Base-by-base conservation (phyloP, 2,888 invertebrate genomes). In the Drosophila pegasa region DNA sequence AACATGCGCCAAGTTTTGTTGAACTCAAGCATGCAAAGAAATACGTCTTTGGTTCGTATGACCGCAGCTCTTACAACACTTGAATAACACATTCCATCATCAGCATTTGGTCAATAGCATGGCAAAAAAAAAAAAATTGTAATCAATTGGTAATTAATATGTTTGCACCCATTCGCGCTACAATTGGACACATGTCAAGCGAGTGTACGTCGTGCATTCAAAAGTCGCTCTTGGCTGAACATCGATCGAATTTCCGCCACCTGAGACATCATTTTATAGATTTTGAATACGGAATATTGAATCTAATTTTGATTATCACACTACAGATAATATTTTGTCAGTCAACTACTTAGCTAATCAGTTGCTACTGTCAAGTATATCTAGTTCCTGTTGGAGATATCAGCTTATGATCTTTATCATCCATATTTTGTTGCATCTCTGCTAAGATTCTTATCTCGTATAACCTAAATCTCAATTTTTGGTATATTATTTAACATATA, bases 1-100 rank as follows among this genome's bases (percentile, higher is more conserved):
- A 35, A 50, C 67, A 67, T 71, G 29, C 62, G 51, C 10, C 43
- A 75, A 60, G 74, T 76, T 78, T 75, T 80, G 66, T 80, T 80
- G 80, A 80, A 80, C 80, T 71, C 80, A 60, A 56, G 35, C 51
- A 47, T 48, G 33, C 18, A 51, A 58, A 52, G 73, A 47, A 63
- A 63, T 47, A 40, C 57, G 33, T 12, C 18, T 33, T 41, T n/a
- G 47, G 50, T 40, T 75, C 60, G 47, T 56, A 22, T 66, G 55
- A 40, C 51, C 48, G 25, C 25, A 16, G 25, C 38, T 27, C 55
- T 41, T 52, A 35, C 56, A 68, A 18, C 9, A 41, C 35, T 58
- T 55, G 14, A 35, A n/a, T 51, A 31, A 38, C 52, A 62, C 67
- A 68, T 57, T 47, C 43, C 72, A 55, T 48, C 43, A 38, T n/a